Evolutionary conservation across 1,140 invertebrate genomes (phyloP).

Genomic region (Apis florea): DNA sequence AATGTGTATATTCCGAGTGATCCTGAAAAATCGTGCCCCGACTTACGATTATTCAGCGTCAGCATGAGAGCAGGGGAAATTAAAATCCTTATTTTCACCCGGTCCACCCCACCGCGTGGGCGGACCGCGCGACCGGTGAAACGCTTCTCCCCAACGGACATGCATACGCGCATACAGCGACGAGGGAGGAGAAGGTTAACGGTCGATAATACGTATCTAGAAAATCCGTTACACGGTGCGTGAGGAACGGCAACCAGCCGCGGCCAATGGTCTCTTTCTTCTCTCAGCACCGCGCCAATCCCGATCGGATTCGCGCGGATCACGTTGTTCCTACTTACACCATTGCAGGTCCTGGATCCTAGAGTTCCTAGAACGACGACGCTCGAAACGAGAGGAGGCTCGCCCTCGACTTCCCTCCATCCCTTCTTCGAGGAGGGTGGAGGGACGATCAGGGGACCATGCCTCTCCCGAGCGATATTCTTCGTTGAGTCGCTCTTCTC

Average conservation of each 20-base stretch:
- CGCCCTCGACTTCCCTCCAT: background rate
- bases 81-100: no score
- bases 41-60: no score
- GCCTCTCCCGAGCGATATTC: background rate
- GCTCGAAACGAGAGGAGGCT: background rate
- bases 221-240: slow-evolving; percentile 63
- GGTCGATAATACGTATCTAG: slow-evolving; percentile 47
- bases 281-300: slow-evolving; percentile 12
- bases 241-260: slow-evolving; percentile 36
- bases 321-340: slow-evolving; percentile 60
- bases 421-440: no score
- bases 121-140: background rate
- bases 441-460: background rate
- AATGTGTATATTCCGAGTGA: background rate
- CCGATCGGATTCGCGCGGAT: background rate
- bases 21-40: background rate
- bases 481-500: slow-evolving; percentile 21
- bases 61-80: no score
- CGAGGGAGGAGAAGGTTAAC: slow-evolving; percentile 9
- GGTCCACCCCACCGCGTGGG: no score
- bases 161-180: no score
- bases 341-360: slow-evolving; percentile 48
- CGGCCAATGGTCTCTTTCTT: slow-evolving; percentile 45
- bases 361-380: slow-evolving; percentile 48
- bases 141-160: background rate